Evolutionary conservation across 2,113 vertebrate genomes (phyloP).

Genomic region (Furnarius figulus): DNA sequence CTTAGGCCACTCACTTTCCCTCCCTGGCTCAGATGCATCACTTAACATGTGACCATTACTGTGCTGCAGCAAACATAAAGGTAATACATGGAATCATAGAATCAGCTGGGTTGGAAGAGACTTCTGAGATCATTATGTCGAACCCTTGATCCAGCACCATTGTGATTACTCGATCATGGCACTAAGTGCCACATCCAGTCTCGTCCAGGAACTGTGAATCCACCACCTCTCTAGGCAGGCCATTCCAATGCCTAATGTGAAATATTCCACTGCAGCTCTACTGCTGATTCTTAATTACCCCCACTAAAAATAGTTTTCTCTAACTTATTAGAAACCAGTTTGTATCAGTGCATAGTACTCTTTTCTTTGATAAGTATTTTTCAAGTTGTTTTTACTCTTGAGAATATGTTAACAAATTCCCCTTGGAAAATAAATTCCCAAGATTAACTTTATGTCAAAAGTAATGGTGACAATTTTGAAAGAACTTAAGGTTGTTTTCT

Average conservation of each 20-base stretch:
- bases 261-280: background rate
- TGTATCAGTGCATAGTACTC: fast-evolving
- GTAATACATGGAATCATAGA: fast-evolving
- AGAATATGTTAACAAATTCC: background rate
- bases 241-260: background rate
- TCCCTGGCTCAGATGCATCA: background rate
- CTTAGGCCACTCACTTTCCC: background rate
- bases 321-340: background rate
- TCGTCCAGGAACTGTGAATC: too few relatives aligned
- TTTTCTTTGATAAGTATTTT: background rate
- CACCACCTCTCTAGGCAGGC: too few relatives aligned
- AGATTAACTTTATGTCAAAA: background rate
- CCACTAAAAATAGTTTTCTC: background rate
- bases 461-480: background rate
- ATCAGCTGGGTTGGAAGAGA: too few relatives aligned
- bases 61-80: background rate
- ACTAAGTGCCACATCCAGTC: too few relatives aligned
- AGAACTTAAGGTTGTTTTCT: background rate
- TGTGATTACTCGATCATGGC: too few relatives aligned
- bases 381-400: background rate
- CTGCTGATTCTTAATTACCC: background rate
- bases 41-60: background rate
- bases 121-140: too few relatives aligned
- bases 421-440: background rate
- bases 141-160: too few relatives aligned